Evolutionary conservation across 2,888 invertebrate species (phyloP).

Genomic region (Tipula helvola): DNA sequence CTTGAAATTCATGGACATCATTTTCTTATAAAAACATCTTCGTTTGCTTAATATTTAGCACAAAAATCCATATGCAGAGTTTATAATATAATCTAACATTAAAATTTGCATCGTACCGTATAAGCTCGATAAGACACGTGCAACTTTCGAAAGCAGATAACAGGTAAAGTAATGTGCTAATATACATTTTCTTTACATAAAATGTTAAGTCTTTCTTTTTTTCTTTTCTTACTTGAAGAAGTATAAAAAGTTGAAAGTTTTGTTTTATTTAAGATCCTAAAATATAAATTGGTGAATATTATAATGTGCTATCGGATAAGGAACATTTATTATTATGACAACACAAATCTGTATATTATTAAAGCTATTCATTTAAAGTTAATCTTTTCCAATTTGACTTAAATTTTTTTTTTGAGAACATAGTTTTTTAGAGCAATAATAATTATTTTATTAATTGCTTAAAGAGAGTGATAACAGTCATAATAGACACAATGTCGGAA

Average conservation of each 20-base stretch:
- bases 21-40: too few relatives aligned
- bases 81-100: not conserved
- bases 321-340: not conserved
- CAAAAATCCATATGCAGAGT: too few relatives aligned
- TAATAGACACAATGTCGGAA: too few relatives aligned
- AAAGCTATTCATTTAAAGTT: too few relatives aligned
- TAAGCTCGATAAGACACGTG: not conserved
- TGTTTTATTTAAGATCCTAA: not conserved
- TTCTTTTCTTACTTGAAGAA: not conserved
- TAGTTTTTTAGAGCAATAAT: too few relatives aligned
- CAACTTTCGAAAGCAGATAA: not conserved
- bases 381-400: too few relatives aligned
- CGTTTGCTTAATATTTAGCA: too few relatives aligned
- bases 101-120: not conserved
- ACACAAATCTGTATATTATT: not conserved
- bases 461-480: too few relatives aligned
- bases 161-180: not conserved
- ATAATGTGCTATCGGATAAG: not conserved
- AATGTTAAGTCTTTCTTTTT: too few relatives aligned
- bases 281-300: not conserved
- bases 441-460: too few relatives aligned
- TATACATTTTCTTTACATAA: not conserved
- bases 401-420: too few relatives aligned
- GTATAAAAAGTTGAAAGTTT: not conserved
- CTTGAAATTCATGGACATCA: too few relatives aligned